Base-by-base conservation (phyloP, 2,113 vertebrate genomes). In the Plecturocebus donacophilus region DNA sequence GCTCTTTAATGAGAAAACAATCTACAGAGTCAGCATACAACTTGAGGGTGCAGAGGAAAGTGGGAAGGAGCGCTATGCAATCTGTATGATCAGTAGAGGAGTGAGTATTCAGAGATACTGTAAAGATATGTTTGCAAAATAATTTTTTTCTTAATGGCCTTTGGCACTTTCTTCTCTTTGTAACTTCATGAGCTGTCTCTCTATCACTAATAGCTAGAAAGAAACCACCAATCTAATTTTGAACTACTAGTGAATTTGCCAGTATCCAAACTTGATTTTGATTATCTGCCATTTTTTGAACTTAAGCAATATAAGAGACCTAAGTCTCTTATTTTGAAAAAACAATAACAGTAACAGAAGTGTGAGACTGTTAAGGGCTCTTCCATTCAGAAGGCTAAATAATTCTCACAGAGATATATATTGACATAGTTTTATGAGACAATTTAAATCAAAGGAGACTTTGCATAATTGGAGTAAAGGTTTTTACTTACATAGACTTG, bases 51-150 rank as follows among this genome's bases (percentile, higher is more conserved):
- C 23, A 40, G 32, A 70, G 13, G 5, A n/a, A 23, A 58, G 7
- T 20, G 6, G 21, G 2, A 54, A 2, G 3, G 14, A 10, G 1
- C 68, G 4, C 20, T 45, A 4, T 16, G 9, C 19, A 27, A 30
- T 25, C 9, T 47, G 8, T 10, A 3, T 58, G 27, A 73, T 83
- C 27, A 70, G 23, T 17, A 38, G 32, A 13, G 9, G 1, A 38
- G 16, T 66, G 9, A 20, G 8, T 84, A 11, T 40, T 47, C 8
- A 80, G n/a, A 32, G 38, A 40, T 19, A 0, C 1, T 38, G 21
- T 70, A 32, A 79, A 2, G 47, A 4, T 27, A 27, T 35, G 1
- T 54, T 61, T 38, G 40, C 11, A 52, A 7, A 10, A 56, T 42
- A 0, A 14, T 77, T 14, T 61, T 76, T 70, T 73, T 79, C n/a